Evolutionary conservation across 2,113 vertebrate species (phyloP).

Genomic region (Phainopepla nitens): DNA sequence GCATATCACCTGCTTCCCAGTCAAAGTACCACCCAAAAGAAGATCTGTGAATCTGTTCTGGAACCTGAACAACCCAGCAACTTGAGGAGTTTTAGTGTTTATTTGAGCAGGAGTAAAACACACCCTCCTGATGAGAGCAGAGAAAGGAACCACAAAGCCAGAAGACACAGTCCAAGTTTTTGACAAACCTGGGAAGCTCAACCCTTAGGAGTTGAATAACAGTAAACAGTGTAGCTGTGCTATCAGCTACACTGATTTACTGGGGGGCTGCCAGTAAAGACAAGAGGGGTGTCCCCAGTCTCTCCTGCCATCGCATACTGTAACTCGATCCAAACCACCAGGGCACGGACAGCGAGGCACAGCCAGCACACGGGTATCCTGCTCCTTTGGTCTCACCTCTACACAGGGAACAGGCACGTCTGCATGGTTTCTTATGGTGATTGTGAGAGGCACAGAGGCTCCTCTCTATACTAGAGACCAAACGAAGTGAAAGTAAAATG

Average conservation of each 20-base stretch:
- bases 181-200: background rate
- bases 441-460: background rate
- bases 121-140: background rate
- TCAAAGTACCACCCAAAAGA: background rate
- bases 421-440: background rate
- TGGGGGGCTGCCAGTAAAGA: background rate
- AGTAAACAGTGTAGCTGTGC: background rate
- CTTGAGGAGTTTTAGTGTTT: background rate
- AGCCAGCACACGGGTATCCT: background rate
- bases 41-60: background rate
- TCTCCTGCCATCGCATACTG: background rate
- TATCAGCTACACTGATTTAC: background rate
- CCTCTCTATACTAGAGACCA: background rate
- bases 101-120: background rate
- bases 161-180: background rate
- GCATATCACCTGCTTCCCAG: background rate
- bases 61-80: background rate
- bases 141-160: background rate
- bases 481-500: background rate
- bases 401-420: background rate
- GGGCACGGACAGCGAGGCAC: background rate
- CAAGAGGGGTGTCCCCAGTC: background rate
- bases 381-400: background rate
- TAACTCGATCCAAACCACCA: background rate
- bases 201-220: background rate